phyloP scores from a whole-genome alignment of 2,113 vertebrate species.

The Pangasianodon gigas region DNA sequence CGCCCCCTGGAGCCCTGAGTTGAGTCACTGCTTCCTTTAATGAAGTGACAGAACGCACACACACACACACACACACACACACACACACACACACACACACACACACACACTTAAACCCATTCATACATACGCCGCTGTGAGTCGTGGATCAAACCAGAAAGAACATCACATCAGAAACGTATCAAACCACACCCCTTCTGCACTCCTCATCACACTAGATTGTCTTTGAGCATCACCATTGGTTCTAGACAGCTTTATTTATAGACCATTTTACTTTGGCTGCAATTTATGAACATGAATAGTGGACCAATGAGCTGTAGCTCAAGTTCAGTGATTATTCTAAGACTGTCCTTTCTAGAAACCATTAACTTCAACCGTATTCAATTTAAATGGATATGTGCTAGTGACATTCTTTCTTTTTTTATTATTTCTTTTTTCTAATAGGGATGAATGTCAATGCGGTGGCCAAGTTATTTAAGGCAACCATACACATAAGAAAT shows the following conservation, averaged over 20 bases:
- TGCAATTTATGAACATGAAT: constrained; percentile 1
- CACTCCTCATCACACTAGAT: background rate
- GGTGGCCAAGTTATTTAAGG: background rate
- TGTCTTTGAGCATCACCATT: background rate
- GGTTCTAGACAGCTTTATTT: background rate
- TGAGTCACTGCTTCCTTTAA: constrained; percentile 47
- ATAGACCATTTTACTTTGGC: background rate
- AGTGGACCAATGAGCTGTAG: background rate
- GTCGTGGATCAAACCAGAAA: constrained; percentile 13
- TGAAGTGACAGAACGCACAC: constrained; percentile 38
- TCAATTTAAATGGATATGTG: background rate
- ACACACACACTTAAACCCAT: constrained; percentile 19
- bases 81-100: constrained; percentile 20
- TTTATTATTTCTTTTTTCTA: background rate
- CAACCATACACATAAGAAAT: background rate
- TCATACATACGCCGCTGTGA: background rate
- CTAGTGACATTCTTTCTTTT: background rate
- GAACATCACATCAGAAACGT: background rate
- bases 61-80: constrained; percentile 22
- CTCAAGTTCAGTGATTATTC: background rate
- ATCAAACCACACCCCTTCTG: background rate
- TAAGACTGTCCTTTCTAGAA: background rate
- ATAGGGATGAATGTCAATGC: background rate
- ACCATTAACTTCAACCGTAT: background rate
- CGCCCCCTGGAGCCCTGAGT: constrained; percentile 44